phyloP scores from a whole-genome alignment of 2,113 vertebrate species.

The Craseonycteris thonglongyai region DNA sequence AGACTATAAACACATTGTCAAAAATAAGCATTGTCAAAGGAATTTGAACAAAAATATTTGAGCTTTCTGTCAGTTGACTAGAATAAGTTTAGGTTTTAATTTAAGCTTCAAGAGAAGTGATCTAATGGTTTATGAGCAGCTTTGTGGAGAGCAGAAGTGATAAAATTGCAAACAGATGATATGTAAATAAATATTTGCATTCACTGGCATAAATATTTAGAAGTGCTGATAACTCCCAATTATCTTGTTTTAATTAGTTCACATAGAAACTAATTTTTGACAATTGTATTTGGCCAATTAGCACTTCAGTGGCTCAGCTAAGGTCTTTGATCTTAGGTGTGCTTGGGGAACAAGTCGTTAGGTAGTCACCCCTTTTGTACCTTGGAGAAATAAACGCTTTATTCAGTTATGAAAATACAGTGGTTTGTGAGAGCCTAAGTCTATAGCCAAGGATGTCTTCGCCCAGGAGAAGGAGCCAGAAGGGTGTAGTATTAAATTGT shows the following conservation, averaged over 20 bases:
- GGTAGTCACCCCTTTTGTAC: constrained; percentile 33
- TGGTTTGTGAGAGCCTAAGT: not conserved
- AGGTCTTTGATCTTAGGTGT: constrained; percentile 43
- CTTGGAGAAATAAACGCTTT: constrained; percentile 47
- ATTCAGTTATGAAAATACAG: constrained; percentile 9
- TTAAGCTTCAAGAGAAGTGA: constrained; percentile 35
- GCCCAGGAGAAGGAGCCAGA: not conserved
- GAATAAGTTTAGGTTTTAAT: constrained; percentile 65
- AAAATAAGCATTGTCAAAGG: constrained; percentile 62
- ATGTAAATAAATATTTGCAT: constrained; percentile 74
- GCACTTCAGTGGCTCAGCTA: constrained; percentile 47
- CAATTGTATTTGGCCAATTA: constrained; percentile 50
- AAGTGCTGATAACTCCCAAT: constrained; percentile 63
- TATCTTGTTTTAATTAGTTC: constrained; percentile 66
- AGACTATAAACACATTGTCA: constrained; percentile 64
- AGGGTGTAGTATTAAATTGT: not conserved
- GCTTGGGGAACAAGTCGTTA: not conserved
- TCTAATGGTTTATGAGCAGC: constrained; percentile 27
- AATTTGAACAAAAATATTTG: constrained; percentile 66
- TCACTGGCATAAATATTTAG: constrained; percentile 63
- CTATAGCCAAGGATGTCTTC: not conserved
- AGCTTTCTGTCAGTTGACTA: constrained; percentile 48
- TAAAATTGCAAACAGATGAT: constrained; percentile 71
- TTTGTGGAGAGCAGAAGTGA: constrained; percentile 45
- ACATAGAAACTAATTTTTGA: constrained; percentile 49